Evolutionary conservation across 2,888 invertebrate species (phyloP).

Genomic region (Oxytorus armatus): DNA sequence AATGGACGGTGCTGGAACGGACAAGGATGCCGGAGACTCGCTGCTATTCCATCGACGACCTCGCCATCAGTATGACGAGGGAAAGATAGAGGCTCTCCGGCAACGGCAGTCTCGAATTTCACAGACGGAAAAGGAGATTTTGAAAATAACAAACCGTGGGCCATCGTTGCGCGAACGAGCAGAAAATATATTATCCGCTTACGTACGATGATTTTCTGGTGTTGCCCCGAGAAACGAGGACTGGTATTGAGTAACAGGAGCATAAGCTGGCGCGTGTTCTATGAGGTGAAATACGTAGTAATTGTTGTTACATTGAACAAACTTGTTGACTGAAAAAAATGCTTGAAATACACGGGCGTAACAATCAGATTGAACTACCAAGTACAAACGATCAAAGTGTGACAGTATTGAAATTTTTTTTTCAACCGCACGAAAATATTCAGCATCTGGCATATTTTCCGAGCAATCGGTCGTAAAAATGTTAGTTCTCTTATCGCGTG

Average conservation of each 20-base stretch:
- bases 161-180: constrained; percentile 65
- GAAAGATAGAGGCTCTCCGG: constrained; percentile 72
- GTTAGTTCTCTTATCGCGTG: background rate
- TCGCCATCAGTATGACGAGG: constrained; percentile 66
- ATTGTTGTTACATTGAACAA: too few species aligned
- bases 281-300: too few species aligned
- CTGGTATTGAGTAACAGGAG: too few species aligned
- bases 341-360: too few species aligned
- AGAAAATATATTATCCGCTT: background rate
- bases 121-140: constrained; percentile 77
- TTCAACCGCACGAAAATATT: background rate
- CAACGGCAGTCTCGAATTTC: constrained; percentile 79
- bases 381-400: background rate
- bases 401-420: background rate
- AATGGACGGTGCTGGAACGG: constrained; percentile 69
- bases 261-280: too few species aligned
- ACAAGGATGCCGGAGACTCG: constrained; percentile 67
- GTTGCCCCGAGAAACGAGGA: background rate
- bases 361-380: background rate
- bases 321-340: too few species aligned
- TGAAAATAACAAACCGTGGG: constrained; percentile 79
- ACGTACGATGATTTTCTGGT: background rate
- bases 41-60: constrained; percentile 72
- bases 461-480: background rate
- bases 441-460: too few species aligned